Evolutionary conservation across 1,140 invertebrate genomes (phyloP).

Genomic region (Eurosta solidaginis): DNA sequence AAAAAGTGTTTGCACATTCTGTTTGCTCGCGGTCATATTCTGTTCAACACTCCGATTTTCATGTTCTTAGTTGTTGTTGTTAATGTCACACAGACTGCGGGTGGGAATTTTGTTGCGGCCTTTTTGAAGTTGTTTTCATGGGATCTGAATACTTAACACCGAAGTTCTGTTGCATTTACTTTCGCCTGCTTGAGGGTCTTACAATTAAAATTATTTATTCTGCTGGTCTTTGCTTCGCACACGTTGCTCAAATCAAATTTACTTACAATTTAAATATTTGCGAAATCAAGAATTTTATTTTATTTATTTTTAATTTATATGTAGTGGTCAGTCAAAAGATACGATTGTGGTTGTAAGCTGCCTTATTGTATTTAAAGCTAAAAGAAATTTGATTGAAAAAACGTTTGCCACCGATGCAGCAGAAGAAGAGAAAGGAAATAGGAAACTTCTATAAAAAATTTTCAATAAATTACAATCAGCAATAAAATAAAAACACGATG

Average conservation of each 20-base stretch:
- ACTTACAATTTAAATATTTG: constrained; percentile 26
- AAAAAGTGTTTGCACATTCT: background rate
- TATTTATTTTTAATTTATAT: background rate
- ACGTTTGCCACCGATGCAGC: background rate
- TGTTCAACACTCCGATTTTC: background rate
- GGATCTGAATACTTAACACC: no score
- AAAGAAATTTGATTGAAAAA: background rate
- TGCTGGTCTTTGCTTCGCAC: background rate
- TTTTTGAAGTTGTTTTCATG: no score
- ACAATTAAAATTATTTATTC: constrained; percentile 22
- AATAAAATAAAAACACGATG: constrained; percentile 8
- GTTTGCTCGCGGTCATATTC: constrained; percentile 6
- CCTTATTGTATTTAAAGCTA: constrained; percentile 7
- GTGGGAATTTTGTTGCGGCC: background rate
- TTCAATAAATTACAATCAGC: background rate
- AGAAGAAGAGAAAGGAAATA: background rate
- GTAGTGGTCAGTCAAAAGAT: background rate
- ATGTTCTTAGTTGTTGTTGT: background rate
- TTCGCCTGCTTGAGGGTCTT: background rate
- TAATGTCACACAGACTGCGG: background rate
- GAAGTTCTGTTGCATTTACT: background rate
- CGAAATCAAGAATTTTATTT: background rate
- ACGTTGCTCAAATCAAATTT: background rate
- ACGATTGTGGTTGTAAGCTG: background rate
- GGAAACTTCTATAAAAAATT: background rate